Percentiles rank a stretch among this genome's conserved stretches.
Evolutionary conservation across 2,888 invertebrate species (phyloP).

Genomic region (Bembecia ichneumoniformis): DNA sequence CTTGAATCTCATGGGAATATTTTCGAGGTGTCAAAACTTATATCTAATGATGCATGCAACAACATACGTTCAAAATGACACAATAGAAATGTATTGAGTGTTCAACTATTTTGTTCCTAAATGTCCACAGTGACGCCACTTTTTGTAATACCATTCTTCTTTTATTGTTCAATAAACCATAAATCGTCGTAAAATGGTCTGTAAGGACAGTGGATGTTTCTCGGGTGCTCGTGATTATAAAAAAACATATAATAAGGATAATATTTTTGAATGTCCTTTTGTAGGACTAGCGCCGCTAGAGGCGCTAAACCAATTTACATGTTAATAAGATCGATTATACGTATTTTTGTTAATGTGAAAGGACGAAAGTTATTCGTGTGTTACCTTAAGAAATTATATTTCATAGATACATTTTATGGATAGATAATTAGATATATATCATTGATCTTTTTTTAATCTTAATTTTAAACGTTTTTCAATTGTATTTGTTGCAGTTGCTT

Average conservation of each 20-base stretch:
- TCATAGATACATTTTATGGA: too few relatives aligned
- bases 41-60: slow-evolving; percentile 51
- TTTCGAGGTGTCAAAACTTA: slow-evolving; percentile 42
- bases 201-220: slow-evolving; percentile 45
- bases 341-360: slow-evolving; percentile 15
- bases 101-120: slow-evolving; percentile 17
- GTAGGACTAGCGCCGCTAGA: slow-evolving; percentile 40
- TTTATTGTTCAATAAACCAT: slow-evolving; percentile 70
- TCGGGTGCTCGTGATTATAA: slow-evolving; percentile 34
- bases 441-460: too few relatives aligned
- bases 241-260: slow-evolving; percentile 29
- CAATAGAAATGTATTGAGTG: slow-evolving; percentile 41
- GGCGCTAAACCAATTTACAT: slow-evolving; percentile 63
- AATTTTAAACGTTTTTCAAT: too few relatives aligned
- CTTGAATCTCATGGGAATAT: slow-evolving; percentile 43
- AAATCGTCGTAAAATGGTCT: slow-evolving; percentile 67
- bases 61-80: slow-evolving; percentile 22
- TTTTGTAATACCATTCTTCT: slow-evolving; percentile 38
- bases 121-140: slow-evolving; percentile 19
- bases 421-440: too few relatives aligned
- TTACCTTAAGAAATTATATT: too few relatives aligned
- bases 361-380: background rate
- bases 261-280: slow-evolving; percentile 45
- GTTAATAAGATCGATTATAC: slow-evolving; percentile 45
- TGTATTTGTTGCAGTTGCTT: too few relatives aligned